These are phyloP conservation scores for Peromyscus attwateri DNA, from an alignment of 2,797 vertebrate genomes.

Conservation along the genomic window DNA sequence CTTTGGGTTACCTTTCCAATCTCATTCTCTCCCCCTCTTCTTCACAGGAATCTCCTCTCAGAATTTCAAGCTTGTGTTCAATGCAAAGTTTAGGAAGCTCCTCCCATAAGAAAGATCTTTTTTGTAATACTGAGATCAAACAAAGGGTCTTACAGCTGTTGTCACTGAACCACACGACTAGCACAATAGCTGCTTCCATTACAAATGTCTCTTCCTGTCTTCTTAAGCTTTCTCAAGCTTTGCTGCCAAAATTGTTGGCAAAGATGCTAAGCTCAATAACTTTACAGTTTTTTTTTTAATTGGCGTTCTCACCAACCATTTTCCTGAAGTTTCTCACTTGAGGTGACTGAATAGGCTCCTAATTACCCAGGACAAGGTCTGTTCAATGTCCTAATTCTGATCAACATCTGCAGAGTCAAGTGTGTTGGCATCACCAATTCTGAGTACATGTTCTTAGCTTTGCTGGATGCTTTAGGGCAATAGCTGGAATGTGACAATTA, in stretches of 20 bases:
- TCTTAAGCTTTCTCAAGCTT: constrained; percentile 44
- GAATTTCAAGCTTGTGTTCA: background rate
- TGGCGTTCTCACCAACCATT: background rate
- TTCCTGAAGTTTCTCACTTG: background rate
- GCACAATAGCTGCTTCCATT: background rate
- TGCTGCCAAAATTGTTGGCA: background rate
- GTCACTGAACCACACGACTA: background rate
- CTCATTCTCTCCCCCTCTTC: background rate
- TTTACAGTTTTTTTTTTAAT: background rate
- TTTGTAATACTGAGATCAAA: background rate
- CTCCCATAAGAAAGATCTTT: background rate
- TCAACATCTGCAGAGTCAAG: background rate
- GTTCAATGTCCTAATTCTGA: background rate
- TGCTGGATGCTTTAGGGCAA: background rate
- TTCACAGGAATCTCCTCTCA: background rate
- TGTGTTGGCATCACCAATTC: background rate
- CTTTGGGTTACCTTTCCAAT: background rate
- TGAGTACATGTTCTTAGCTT: background rate
- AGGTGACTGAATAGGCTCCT: background rate
- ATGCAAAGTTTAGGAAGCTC: background rate
- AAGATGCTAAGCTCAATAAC: background rate
- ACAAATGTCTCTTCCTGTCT: background rate
- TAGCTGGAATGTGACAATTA: background rate
- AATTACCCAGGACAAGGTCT: rapidly evolving
- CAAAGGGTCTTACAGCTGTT: background rate